Base-by-base conservation (phyloP, 2,888 invertebrate species). In the Mythimna vitellina region DNA sequence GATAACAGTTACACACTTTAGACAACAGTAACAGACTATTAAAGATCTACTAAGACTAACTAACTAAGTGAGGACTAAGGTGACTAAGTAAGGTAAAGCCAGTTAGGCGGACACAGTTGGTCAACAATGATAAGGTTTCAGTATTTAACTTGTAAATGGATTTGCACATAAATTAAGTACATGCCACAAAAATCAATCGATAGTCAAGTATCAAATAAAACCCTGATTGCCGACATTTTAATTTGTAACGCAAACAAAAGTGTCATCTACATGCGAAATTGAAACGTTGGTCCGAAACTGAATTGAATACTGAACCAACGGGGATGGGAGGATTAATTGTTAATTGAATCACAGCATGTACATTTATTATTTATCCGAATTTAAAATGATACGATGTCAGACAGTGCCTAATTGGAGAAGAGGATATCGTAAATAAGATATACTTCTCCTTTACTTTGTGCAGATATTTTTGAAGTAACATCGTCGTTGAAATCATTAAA, bases 331-430 rank as follows among this genome's bases (percentile, higher is more conserved):
- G 93, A 94, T 95, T 93, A 93, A 93, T 93, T 92, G 92, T 92
- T 92, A 94, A 95, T 94, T 93, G 92, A 90, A 93, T 93, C 89
- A 91, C 90, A 92, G 85, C 88, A 91, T 89, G 89, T 88, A 90
- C 86, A 92, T 92, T 89, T 92, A 92, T 91, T 89, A 92, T 92
- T 92, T 88, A 89, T 89, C 87, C 81, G 86, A 89, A 90, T 92
- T 93, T 89, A 88, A 91, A 92, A 88, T 81, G 85, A 84, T 85
- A 86, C 85, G 78, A 87, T 84, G 85, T 84, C 89, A 87, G 90
- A 90, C 85, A 87, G 78, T 78, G 83, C 85, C 87, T 90, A 89
- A 90, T 91, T 91, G 86, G 82, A 84, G 81, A 87, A 89, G 76
- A 82, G 70, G 81, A 86, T 83, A 87, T 88, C 84, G 81, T 86